Conservation (phyloP, 2,113 vertebrate species). For the Charadrius vociferus region DNA sequence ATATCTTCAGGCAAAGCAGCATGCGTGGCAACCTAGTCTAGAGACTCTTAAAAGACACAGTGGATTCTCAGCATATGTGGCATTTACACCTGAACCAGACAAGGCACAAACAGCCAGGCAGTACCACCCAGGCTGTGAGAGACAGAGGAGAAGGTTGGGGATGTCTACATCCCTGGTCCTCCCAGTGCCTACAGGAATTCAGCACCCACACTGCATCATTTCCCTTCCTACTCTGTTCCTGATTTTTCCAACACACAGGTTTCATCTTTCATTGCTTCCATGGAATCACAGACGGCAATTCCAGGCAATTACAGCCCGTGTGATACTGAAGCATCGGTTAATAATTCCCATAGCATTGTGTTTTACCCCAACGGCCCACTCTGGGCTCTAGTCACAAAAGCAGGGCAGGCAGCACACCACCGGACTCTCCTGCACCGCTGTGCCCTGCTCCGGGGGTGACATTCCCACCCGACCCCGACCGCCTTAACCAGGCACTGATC, state of each 20-base stretch:
- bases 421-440: neutral
- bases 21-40: neutral
- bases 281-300: neutral
- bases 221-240: neutral
- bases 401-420: neutral
- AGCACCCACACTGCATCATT: neutral
- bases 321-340: neutral
- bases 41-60: neutral
- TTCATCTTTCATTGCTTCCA: neutral
- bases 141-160: neutral
- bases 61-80: neutral
- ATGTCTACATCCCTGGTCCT: neutral
- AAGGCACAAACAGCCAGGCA: neutral
- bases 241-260: neutral
- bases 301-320: neutral
- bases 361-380: neutral
- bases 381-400: neutral
- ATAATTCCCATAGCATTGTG: neutral
- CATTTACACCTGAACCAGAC: neutral
- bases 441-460: neutral
- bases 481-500: neutral
- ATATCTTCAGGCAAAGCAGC: neutral
- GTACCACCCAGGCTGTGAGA: neutral
- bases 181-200: neutral
- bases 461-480: rapidly evolving